These are phyloP conservation scores for Sciaenops ocellatus DNA, from an alignment of 2,797 vertebrate species.

Conservation along the genomic window DNA sequence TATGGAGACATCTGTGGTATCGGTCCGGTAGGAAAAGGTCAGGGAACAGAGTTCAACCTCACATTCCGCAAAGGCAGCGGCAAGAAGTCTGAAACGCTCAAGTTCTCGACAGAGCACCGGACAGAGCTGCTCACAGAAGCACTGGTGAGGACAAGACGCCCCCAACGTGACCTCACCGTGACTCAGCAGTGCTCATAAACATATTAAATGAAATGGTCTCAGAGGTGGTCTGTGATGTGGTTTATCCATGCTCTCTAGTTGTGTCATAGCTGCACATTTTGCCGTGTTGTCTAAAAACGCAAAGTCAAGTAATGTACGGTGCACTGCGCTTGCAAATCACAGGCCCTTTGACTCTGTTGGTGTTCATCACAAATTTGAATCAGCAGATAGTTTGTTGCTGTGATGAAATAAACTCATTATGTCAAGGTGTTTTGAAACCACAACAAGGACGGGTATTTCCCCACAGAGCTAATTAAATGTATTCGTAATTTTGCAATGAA, in stretches of 20 bases:
- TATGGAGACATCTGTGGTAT: conserved; percentile 99
- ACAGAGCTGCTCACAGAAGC: conserved; percentile 99
- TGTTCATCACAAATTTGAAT: conserved; percentile 37
- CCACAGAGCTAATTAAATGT: conserved; percentile 1
- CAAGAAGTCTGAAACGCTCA: conserved; percentile 98
- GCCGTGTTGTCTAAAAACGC: conserved; percentile 31
- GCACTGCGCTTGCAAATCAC: conserved; percentile 30
- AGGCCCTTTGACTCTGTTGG: conserved; percentile 18
- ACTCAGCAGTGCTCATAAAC: not conserved
- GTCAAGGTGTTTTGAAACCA: conserved; percentile 6
- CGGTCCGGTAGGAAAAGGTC: conserved; percentile 96
- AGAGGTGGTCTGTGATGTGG: conserved; percentile 9
- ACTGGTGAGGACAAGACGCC: conserved; percentile 86
- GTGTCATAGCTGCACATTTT: conserved; percentile 18
- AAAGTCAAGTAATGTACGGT: not conserved
- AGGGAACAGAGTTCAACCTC: conserved; percentile 98
- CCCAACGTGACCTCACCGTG: not conserved
- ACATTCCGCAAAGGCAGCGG: conserved; percentile 98
- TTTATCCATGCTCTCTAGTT: not conserved
- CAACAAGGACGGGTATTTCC: not conserved
- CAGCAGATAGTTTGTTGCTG: conserved; percentile 25
- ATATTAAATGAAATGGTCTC: not conserved
- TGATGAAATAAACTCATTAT: conserved; percentile 16
- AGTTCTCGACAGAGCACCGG: conserved; percentile 99
- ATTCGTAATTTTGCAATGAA: conserved; percentile 12